phyloP scores from a whole-genome alignment of 2,888 invertebrate genomes.

The Euclidia mi region DNA sequence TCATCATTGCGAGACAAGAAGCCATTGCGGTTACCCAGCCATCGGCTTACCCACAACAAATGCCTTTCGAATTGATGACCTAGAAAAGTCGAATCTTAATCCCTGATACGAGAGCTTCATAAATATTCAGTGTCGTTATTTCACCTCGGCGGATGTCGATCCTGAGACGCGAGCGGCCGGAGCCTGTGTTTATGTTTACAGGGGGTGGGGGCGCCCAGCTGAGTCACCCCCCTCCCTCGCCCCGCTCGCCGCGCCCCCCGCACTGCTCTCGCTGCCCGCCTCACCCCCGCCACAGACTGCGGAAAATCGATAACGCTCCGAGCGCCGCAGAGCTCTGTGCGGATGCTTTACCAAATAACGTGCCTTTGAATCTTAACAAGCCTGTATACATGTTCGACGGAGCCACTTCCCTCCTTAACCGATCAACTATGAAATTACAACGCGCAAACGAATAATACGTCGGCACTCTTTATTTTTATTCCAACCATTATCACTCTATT shows the following conservation, averaged over 20 bases:
- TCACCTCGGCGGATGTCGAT: conserved; percentile 87
- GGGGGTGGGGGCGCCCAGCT: conserved; percentile 79
- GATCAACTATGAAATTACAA: conserved; percentile 38
- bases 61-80: conserved; percentile 77
- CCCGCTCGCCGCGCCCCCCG: too few relatives aligned
- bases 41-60: conserved; percentile 58
- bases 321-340: conserved; percentile 75
- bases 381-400: conserved; percentile 39
- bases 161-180: conserved; percentile 64
- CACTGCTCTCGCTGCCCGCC: conserved; percentile 33
- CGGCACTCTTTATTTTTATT: conserved; percentile 30
- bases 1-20: conserved; percentile 23
- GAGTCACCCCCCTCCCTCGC: conserved; percentile 68
- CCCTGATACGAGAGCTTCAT: conserved; percentile 83
- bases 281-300: conserved; percentile 66
- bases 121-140: conserved; percentile 88
- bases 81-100: conserved; percentile 86
- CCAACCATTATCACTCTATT: conserved; percentile 58
- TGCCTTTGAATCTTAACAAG: conserved; percentile 65
- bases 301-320: conserved; percentile 86
- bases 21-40: conserved; percentile 38
- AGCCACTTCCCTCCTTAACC: conserved; percentile 20
- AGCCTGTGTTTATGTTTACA: conserved; percentile 88
- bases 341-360: conserved; percentile 66
- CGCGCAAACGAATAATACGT: conserved; percentile 15